Evolutionary conservation across 2,113 vertebrate genomes (phyloP).

Genomic region (Pseudorasbora parva): DNA sequence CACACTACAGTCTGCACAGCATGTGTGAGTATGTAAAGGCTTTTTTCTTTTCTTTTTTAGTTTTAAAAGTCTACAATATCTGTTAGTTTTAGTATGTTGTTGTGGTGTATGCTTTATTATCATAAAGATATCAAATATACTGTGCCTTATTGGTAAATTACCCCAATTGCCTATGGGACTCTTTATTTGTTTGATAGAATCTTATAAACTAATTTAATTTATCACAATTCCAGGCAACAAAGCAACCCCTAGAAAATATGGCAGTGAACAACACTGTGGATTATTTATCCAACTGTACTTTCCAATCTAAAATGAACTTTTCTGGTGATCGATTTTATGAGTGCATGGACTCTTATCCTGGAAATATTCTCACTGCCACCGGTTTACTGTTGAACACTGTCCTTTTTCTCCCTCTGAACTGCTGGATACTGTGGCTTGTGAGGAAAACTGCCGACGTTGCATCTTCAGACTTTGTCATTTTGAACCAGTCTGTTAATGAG

Average conservation of each 20-base stretch:
- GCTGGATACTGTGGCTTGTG: conserved; percentile 23
- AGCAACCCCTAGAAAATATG: neutral
- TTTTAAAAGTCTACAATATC: no score
- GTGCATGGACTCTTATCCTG: conserved; percentile 17
- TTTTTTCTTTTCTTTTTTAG: no score
- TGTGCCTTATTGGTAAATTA: no score
- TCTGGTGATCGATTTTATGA: neutral
- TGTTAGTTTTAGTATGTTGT: no score
- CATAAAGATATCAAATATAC: no score
- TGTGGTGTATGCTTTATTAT: no score
- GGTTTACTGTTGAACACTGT: no score
- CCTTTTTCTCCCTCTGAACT: conserved; percentile 12
- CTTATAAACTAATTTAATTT: no score
- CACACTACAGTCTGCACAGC: no score
- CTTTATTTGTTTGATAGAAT: no score
- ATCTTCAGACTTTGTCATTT: conserved; percentile 4
- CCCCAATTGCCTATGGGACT: no score
- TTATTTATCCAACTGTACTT: neutral
- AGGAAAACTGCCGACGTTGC: neutral
- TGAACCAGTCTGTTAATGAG: conserved; percentile 12
- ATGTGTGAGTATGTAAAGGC: no score
- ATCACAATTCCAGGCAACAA: neutral
- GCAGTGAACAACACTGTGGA: neutral
- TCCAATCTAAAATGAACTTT: neutral
- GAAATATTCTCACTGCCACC: neutral